A percentile compares a stretch with the other conserved stretches of the same genome.
phyloP scores from a whole-genome alignment of 2,888 invertebrate genomes.

The Drosophila pegasa region DNA sequence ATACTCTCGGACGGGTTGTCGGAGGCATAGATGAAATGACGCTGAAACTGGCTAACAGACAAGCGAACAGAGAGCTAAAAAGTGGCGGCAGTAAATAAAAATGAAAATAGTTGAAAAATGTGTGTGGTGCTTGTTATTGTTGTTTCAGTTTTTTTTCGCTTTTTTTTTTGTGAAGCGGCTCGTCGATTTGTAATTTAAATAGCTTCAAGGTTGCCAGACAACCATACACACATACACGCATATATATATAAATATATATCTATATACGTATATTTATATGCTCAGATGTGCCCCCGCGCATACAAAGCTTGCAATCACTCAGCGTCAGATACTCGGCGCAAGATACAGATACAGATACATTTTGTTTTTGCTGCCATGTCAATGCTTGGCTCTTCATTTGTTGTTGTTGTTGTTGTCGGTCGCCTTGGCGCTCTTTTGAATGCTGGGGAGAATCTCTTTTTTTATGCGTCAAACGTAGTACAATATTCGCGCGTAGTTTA shows the following conservation, averaged over 20 bases:
- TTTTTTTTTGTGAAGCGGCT: conserved; percentile 37
- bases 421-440: background rate
- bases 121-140: conserved; percentile 33
- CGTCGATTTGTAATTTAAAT: conserved; percentile 79
- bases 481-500: conserved; percentile 65
- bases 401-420: conserved; percentile 14
- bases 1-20: conserved; percentile 36
- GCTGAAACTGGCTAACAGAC: conserved; percentile 16
- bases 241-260: no score
- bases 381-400: conserved; percentile 22
- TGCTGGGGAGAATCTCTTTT: conserved; percentile 45
- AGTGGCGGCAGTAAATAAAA: conserved; percentile 78
- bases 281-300: conserved; percentile 59
- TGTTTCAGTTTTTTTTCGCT: conserved; percentile 43
- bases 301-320: conserved; percentile 65
- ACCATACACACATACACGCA: conserved; percentile 13
- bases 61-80: conserved; percentile 54
- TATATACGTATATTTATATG: conserved; percentile 12
- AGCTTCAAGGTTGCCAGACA: conserved; percentile 76
- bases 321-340: conserved; percentile 58
- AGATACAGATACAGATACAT: conserved; percentile 62
- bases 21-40: conserved; percentile 20
- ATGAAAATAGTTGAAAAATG: conserved; percentile 77
- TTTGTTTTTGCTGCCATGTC: conserved; percentile 28
- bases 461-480: conserved; percentile 72